A percentile compares a stretch with the other conserved stretches of the same genome.
phyloP scores from a whole-genome alignment of 2,113 vertebrate genomes.

The Himantopus leucocephalus region DNA sequence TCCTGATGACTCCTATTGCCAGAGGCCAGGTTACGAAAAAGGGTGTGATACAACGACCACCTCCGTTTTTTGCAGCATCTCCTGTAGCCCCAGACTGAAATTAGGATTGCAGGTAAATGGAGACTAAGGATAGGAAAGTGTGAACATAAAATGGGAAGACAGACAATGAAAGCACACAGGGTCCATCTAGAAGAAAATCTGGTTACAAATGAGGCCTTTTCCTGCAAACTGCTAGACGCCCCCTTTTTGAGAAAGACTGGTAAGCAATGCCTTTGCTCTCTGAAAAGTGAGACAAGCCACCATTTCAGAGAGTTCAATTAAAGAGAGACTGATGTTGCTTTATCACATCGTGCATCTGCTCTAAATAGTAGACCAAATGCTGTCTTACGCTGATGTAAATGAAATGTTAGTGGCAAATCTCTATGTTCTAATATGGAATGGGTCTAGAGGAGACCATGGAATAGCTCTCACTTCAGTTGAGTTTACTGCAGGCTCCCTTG shows the following conservation, averaged over 20 bases:
- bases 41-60: background rate
- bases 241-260: background rate
- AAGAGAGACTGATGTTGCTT: background rate
- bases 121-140: background rate
- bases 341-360: background rate
- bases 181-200: background rate
- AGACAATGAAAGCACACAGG: background rate
- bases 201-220: background rate
- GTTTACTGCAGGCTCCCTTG: background rate
- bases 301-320: background rate
- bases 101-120: background rate
- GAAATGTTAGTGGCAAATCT: background rate
- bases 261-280: background rate
- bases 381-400: background rate
- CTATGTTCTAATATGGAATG: background rate
- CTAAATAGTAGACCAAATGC: background rate
- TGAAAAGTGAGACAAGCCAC: background rate
- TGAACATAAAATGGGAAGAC: background rate
- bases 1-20: background rate
- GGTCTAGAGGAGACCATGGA: background rate
- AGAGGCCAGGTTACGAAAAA: background rate
- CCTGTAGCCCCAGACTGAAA: background rate
- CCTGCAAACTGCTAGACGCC: background rate
- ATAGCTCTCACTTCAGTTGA: background rate
- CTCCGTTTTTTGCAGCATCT: background rate